Conservation (phyloP, 2,113 vertebrate species). For the Agapornis roseicollis region DNA sequence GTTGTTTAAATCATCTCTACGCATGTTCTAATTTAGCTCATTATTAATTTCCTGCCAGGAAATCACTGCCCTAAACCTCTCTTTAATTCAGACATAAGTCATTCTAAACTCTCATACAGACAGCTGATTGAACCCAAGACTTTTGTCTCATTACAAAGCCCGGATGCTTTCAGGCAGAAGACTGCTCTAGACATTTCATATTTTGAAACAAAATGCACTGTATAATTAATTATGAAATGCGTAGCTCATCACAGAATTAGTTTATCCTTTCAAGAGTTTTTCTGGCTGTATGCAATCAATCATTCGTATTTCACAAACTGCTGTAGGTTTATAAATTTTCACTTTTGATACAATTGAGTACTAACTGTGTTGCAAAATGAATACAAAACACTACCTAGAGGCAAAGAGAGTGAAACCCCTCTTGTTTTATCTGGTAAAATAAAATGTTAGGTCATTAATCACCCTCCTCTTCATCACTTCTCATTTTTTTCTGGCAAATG, state of each 20-base stretch:
- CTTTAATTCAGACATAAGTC: constrained; percentile 60
- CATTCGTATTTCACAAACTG: constrained; percentile 67
- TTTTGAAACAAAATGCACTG: constrained; percentile 60
- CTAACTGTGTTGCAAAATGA: constrained; percentile 62
- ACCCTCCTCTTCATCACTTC: constrained; percentile 41
- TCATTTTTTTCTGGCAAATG: background rate
- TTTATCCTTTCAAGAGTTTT: constrained; percentile 72
- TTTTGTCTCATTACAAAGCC: constrained; percentile 60
- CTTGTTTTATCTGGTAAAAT: constrained; percentile 48
- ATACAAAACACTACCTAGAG: constrained; percentile 65
- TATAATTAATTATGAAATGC: constrained; percentile 70
- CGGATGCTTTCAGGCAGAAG: constrained; percentile 56
- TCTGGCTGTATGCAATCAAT: constrained; percentile 51
- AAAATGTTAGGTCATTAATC: constrained; percentile 70
- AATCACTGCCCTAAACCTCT: constrained; percentile 58
- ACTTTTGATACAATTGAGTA: constrained; percentile 63
- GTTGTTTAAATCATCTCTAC: constrained; percentile 66
- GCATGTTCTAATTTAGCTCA: constrained; percentile 66
- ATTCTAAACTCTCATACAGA: constrained; percentile 57
- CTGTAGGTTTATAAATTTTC: constrained; percentile 64
- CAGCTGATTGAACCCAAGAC: constrained; percentile 54
- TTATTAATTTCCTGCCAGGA: constrained; percentile 71
- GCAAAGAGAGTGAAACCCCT: constrained; percentile 42
- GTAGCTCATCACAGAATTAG: constrained; percentile 60
- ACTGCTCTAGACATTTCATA: constrained; percentile 58